Conservation (phyloP, 1,140 invertebrate species). For the Diorhabda sublineata region DNA sequence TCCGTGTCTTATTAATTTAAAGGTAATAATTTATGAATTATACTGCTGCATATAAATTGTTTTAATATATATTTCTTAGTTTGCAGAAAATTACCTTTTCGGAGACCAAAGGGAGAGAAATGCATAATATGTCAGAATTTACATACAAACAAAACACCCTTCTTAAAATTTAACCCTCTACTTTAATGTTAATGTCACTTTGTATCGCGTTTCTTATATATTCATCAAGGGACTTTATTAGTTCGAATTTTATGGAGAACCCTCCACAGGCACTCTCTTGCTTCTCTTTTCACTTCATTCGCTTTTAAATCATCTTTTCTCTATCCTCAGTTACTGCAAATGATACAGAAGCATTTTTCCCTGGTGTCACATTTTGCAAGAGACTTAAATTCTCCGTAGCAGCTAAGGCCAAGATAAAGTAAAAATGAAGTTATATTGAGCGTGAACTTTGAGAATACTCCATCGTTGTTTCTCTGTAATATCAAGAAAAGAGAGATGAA, state of each 20-base stretch:
- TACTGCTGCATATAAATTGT: not conserved
- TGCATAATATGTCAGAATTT: constrained; percentile 20
- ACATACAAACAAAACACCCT: constrained; percentile 22
- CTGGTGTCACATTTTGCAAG: constrained; percentile 33
- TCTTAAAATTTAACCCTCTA: constrained; percentile 32
- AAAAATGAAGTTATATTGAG: constrained; percentile 29
- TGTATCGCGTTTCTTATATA: constrained; percentile 44
- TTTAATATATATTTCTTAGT: not conserved
- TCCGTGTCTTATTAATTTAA: too few species aligned
- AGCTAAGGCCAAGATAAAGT: constrained; percentile 19
- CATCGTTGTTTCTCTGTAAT: not conserved
- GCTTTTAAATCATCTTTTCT: constrained; percentile 5
- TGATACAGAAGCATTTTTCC: constrained; percentile 31
- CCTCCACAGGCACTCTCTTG: constrained; percentile 13
- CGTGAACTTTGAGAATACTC: constrained; percentile 13
- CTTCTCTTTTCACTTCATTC: constrained; percentile 9
- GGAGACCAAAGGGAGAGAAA: not conserved
- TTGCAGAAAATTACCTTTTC: constrained; percentile 1
- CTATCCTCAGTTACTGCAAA: constrained; percentile 13
- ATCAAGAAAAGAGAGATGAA: not conserved
- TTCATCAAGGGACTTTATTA: constrained; percentile 45
- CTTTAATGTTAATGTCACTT: constrained; percentile 39
- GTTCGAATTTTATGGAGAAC: constrained; percentile 21
- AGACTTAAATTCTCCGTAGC: constrained; percentile 34
- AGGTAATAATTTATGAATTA: too few species aligned